Evolutionary conservation across 2,888 invertebrate genomes (phyloP).

Genomic region (Pachycephus smyrnensis): DNA sequence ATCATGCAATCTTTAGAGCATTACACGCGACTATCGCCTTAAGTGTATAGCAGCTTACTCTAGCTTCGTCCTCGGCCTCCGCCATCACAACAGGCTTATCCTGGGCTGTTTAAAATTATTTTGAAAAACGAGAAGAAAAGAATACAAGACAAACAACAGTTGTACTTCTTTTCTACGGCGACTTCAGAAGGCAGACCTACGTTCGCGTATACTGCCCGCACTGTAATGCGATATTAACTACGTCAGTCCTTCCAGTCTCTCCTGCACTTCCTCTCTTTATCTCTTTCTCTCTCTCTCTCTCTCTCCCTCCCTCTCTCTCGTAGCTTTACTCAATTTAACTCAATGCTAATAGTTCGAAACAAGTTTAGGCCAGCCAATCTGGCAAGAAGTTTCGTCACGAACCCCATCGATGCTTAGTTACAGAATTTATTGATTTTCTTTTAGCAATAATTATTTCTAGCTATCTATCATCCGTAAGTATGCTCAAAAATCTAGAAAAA

Average conservation of each 20-base stretch:
- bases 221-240: constrained; percentile 60
- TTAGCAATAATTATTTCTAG: not conserved
- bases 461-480: not conserved
- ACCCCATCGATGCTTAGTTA: not conserved
- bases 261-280: constrained; percentile 25
- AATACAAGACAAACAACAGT: not conserved
- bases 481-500: not conserved
- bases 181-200: constrained; percentile 30
- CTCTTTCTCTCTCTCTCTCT: constrained; percentile 26
- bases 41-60: constrained; percentile 47
- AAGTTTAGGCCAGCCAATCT: not conserved
- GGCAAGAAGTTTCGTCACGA: not conserved
- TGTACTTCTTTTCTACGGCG: constrained; percentile 8
- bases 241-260: constrained; percentile 39
- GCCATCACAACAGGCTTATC: constrained; percentile 40
- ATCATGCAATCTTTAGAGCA: not conserved
- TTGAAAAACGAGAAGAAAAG: not conserved
- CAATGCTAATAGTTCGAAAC: constrained; percentile 28
- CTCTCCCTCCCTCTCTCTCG: constrained; percentile 26
- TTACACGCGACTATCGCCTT: not conserved
- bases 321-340: constrained; percentile 26
- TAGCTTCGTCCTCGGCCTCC: constrained; percentile 59
- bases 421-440: not conserved
- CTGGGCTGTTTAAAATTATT: not conserved
- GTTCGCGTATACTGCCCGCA: constrained; percentile 43